Conservation (phyloP, 2,113 vertebrate species). For the Onychorhynchus coronatus region DNA sequence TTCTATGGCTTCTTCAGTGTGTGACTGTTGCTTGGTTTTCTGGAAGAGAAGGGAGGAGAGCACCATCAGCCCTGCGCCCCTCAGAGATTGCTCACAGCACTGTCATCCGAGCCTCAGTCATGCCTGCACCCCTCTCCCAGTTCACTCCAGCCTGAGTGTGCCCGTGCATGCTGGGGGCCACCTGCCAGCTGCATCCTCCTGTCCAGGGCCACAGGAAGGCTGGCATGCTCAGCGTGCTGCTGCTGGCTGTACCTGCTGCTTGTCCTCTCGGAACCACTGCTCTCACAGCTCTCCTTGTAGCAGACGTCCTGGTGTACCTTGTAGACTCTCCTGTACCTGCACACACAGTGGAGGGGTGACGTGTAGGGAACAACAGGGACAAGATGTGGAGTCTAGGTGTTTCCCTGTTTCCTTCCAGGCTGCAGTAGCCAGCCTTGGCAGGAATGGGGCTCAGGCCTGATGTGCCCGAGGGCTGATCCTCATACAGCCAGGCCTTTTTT, state of each 20-base stretch:
- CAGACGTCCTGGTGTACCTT: constrained; percentile 89
- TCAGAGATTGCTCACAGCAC: rapidly evolving
- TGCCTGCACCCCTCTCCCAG: neutral
- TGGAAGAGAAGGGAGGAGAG: constrained; percentile 52
- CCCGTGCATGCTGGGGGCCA: rapidly evolving
- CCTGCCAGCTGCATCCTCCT: neutral
- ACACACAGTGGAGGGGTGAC: neutral
- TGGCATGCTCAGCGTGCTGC: rapidly evolving
- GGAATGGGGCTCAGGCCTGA: neutral
- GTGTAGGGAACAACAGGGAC: neutral
- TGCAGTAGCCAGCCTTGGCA: neutral
- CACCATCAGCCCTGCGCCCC: neutral
- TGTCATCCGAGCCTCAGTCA: rapidly evolving
- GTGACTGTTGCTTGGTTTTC: constrained; percentile 68
- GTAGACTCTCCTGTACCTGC: constrained; percentile 89
- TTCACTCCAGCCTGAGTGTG: neutral
- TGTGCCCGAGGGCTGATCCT: neutral
- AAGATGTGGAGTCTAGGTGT: neutral
- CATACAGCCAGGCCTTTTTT: neutral
- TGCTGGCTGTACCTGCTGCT: constrained; percentile 69
- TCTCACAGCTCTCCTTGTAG: constrained; percentile 88
- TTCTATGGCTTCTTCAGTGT: constrained; percentile 67
- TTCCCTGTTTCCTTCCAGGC: neutral
- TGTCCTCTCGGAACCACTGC: constrained; percentile 62
- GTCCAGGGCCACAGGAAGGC: neutral